Evolutionary conservation across 92 coral and sea anemone species (phyloP), one percentile per base, ranked within the genome.

Genomic region (Palythoa caribaeorum): DNA sequence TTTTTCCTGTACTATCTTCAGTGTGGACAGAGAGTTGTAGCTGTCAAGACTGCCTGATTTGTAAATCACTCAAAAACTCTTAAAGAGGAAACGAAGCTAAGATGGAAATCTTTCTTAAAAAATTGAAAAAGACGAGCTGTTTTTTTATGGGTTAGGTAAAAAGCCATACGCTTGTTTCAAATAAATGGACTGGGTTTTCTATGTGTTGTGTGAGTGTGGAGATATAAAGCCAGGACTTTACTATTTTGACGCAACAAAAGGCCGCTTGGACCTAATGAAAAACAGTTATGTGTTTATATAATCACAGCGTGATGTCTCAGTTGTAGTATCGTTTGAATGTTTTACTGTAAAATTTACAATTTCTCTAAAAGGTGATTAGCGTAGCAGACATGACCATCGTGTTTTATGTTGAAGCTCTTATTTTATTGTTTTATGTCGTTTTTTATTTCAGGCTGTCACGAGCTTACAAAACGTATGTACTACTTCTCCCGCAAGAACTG

Each of bases 381-480:
- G 47, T 15, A 35, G 55, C 75, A 51, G 86, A 65, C 44, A 19
- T 44, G 44, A 66, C 20, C 21, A 19, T 9, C 55, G 9, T 17
- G n/a, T 13, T 1, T 81, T 38, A 47, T 55, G 48, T 81, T 35
- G 2, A 81, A 14, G 14, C 54, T 63, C 14, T 50, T 68, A n/a
- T 65, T 68, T 48, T 2, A 80, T 77, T 73, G 88, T 90, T 52
- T 76, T 87, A 40, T 86, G 37, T 65, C 77, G 78, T 84, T 16
- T 71, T 87, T 37, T 36, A 50, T 39, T 65, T 40, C 84, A 93
- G 98, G 93, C 92, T 85, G 94, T 95, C n/a, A 93, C 96, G 47
- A 94, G 96, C 80, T 95, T 95, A 15, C 98, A 95, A 62, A 92
- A 88, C 38, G 95, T 87, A 20, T 83, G 89, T 21, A 52, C 94